Base-by-base conservation (phyloP, 2,888 invertebrate species). In the Tenthredo distinguenda region DNA sequence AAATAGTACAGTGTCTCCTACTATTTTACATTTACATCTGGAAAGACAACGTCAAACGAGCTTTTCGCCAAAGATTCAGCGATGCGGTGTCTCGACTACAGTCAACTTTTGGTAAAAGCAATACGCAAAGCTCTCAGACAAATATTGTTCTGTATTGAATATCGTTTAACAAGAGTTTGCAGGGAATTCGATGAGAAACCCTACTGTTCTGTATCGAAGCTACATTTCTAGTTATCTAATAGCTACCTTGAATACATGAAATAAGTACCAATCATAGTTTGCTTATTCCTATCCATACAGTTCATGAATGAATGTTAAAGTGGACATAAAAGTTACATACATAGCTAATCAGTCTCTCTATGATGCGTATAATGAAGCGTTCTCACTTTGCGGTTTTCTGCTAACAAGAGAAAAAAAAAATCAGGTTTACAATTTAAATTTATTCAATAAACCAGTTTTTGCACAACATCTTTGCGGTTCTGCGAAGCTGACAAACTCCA, bases 11-110 rank as follows among this genome's bases (percentile, higher is more conserved):
- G 71, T n/a, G 34, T 71, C 0, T 6, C 7, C 18, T 34, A 4
- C 18, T 71, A 71, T 71, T 71, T n/a, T 18, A 37, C 37, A 37
- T 71, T 71, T 71, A 31, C 18, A 34, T 71, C n/a, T 71, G 71
- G 71, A 71, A 71, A 71, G 71, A 71, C 37, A 37, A 71, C 10
- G 37, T 71, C 37, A 71, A 34, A 37, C 37, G n/a, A 18, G 34
- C 18, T 9, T n/a, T 71, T 18, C 37, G 37, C 18, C 37, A 71
- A 37, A 40, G 18, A 37, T 71, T 71, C 37, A n/a, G 18, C n/a
- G 26, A 31, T 12, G 9, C 21, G 12, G 26, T 62, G 26, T 10
- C 2, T 9, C 12, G 62, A 31, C 10, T 62, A 18, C 10, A 31
- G 12, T 12, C 26, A 2, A 62, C 26, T 62, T 12, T 31, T 21